These are phyloP conservation scores for Rhynchomys soricoides DNA, from an alignment of 2,113 vertebrate species.

Conservation along the genomic window DNA sequence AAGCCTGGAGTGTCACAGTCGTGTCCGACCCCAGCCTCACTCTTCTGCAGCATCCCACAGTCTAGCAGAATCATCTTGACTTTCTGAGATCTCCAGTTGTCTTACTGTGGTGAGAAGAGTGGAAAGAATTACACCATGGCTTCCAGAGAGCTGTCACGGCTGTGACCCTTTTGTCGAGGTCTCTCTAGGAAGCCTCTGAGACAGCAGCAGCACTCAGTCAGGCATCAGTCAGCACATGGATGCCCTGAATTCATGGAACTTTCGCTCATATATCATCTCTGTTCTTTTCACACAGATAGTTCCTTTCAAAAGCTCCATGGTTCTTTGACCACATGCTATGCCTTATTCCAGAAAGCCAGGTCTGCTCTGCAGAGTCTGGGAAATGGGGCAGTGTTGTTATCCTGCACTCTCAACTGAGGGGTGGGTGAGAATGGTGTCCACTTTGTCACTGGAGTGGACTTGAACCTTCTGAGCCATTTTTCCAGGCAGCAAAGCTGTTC, in stretches of 20 bases:
- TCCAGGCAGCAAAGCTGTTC: conserved; percentile 10
- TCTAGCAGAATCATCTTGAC: conserved; percentile 45
- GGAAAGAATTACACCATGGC: conserved; percentile 72
- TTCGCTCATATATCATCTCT: conserved; percentile 78
- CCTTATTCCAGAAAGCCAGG: conserved; percentile 54
- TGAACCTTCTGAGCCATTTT: background rate
- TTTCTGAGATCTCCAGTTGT: conserved; percentile 50
- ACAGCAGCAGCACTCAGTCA: conserved; percentile 52
- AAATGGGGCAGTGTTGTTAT: background rate
- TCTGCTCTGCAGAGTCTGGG: conserved; percentile 39
- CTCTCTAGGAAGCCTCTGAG: conserved; percentile 57
- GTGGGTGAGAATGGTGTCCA: background rate
- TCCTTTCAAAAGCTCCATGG: conserved; percentile 66
- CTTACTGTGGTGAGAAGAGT: background rate
- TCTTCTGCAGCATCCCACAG: background rate
- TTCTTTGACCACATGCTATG: conserved; percentile 27
- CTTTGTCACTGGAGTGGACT: conserved; percentile 18
- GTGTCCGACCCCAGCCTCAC: background rate
- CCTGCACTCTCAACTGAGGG: background rate
- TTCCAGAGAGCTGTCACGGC: conserved; percentile 64
- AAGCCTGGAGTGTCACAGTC: background rate
- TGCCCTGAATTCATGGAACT: conserved; percentile 57
- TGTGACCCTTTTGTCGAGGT: conserved; percentile 69
- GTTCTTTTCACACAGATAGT: conserved; percentile 79
- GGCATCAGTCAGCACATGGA: background rate